These are phyloP conservation scores for Scolopax bukidnonensis DNA, from an alignment of 2,797 vertebrate genomes.

Conservation along the genomic window DNA sequence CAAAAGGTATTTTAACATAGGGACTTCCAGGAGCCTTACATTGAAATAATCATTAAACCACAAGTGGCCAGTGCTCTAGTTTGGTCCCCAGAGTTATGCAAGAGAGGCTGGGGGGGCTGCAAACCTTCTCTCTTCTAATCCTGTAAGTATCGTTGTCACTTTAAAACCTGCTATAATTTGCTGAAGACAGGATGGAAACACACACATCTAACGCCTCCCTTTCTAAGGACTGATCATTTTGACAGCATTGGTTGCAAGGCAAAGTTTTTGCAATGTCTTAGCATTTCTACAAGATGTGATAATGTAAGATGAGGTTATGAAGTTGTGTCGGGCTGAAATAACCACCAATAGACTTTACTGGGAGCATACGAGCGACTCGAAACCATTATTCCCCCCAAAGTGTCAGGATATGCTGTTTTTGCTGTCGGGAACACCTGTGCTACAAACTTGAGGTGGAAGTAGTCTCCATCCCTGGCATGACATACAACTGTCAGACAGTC, in stretches of 20 bases:
- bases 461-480: fast-evolving
- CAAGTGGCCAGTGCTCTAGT: neutral
- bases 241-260: neutral
- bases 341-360: neutral
- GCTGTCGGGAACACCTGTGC: neutral
- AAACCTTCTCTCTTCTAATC: neutral
- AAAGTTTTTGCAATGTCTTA: neutral
- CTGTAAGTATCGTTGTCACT: neutral
- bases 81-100: neutral
- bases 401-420: neutral
- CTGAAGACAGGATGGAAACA: neutral
- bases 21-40: neutral
- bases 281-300: neutral
- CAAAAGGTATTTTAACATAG: neutral
- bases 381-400: neutral
- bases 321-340: neutral
- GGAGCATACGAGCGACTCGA: neutral
- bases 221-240: neutral
- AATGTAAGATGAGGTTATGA: neutral
- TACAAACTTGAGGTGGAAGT: neutral
- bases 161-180: neutral
- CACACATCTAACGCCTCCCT: neutral
- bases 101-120: neutral
- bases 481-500: neutral
- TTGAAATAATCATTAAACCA: neutral